Evolutionary conservation across 2,113 vertebrate species (phyloP), one percentile per base, ranked within the genome.

Genomic region (Notarius quadriscutis): DNA sequence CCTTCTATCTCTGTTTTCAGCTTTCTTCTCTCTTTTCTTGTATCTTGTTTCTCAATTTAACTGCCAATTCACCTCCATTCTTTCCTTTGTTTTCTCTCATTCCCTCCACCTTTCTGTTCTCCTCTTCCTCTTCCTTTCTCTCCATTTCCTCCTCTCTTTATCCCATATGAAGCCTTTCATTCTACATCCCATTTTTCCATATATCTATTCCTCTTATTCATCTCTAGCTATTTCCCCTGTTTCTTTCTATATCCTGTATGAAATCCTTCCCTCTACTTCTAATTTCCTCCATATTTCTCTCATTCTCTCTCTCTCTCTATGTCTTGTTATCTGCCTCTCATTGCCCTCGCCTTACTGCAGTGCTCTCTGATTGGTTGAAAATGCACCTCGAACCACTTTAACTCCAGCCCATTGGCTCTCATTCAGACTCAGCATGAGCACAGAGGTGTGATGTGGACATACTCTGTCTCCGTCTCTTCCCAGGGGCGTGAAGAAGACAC

Each of bases 331-430:
- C 48, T 53, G 20, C 27, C 7, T 71, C 34, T 41, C 62, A 30
- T 53, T 84, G 74, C 41, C 88, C 88, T 89, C 88, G 90, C 88
- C 93, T 91, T 94, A 92, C 93, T 94, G 93, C 94, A 94, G 93
- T 93, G 91, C 69, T 88, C 83, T 91, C 87, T 90, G 93, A 95
- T 95, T 94, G 93, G 94, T 69, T 86, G 74, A 91, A 89, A 83
- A 80, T 74, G 27, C 69, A 85, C 87, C 91, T 95, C 93, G 92
- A 93, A 91, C 91, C 88, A 91, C 83, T 89, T 85, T 81, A 92
- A 72, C 89, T 88, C 90, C 81, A 89, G 87, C 84, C 87, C 62
- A 91, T 91, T 91, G 89, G 88, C 86, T 84, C 53, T 63, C 72
- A 34, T 25, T 50, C 69, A 81, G 75, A 51, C 55, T 72, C 50